Evolutionary conservation across 2,797 vertebrate species (phyloP).

Genomic region (Myotis pilosus): DNA sequence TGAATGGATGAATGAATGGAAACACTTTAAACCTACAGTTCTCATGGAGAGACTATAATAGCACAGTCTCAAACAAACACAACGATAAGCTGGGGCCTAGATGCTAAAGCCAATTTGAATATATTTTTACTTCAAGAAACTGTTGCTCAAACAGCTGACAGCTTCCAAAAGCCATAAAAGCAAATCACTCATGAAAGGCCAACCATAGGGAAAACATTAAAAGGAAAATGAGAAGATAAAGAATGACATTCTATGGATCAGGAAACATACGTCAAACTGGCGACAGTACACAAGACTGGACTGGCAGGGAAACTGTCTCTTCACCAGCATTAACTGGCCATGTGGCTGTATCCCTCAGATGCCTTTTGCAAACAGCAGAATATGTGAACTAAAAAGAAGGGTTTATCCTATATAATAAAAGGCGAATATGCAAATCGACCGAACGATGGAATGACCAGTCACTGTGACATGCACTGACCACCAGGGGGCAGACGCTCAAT

Average conservation of each 20-base stretch:
- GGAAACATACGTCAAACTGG: background rate
- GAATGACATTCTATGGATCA: background rate
- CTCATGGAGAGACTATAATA: background rate
- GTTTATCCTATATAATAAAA: background rate
- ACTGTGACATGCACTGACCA: too few relatives aligned
- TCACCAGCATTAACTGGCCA: background rate
- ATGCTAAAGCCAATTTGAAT: background rate
- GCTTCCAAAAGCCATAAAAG: background rate
- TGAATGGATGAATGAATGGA: background rate
- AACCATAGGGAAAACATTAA: background rate
- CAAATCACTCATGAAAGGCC: background rate
- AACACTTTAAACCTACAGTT: background rate
- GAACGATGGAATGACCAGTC: too few relatives aligned
- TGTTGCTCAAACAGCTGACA: background rate
- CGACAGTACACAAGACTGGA: fast-evolving
- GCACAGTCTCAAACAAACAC: background rate
- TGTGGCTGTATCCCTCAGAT: fast-evolving
- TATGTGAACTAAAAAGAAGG: background rate
- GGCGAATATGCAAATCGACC: too few relatives aligned
- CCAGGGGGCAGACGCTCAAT: too few relatives aligned
- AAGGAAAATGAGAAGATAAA: background rate
- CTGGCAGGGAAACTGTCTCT: fast-evolving
- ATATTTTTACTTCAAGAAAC: slow-evolving; percentile 10
- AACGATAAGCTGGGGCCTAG: background rate
- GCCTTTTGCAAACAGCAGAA: background rate